These are phyloP conservation scores for Conomelus anceps DNA, from an alignment of 2,888 invertebrate genomes.

Conservation along the genomic window DNA sequence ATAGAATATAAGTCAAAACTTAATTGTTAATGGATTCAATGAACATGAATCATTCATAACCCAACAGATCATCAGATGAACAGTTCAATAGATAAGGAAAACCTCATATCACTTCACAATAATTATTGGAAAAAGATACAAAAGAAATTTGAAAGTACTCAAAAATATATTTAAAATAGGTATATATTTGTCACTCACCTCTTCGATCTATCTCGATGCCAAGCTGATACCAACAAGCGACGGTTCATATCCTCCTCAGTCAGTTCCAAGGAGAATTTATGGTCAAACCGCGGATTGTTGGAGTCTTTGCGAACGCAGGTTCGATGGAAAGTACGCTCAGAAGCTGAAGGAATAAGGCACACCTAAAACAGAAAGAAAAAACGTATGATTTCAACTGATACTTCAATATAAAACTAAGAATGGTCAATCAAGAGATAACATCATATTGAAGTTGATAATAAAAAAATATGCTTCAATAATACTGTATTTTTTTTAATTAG, in stretches of 20 bases:
- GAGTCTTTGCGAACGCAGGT: conserved; percentile 76
- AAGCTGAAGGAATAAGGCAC: conserved; percentile 47
- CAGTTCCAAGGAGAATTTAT: conserved; percentile 63
- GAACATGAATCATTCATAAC: too few relatives aligned
- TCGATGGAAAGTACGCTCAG: conserved; percentile 60
- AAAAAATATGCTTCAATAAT: too few relatives aligned
- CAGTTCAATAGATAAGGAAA: too few relatives aligned
- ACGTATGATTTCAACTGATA: neutral
- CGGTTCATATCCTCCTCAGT: conserved; percentile 51
- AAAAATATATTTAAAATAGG: neutral
- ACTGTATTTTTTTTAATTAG: too few relatives aligned
- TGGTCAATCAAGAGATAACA: neutral
- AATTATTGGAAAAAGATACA: neutral
- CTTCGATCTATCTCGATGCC: conserved; percentile 76
- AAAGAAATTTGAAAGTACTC: neutral
- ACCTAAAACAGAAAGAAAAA: conserved; percentile 44
- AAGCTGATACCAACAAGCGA: conserved; percentile 69
- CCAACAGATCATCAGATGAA: too few relatives aligned
- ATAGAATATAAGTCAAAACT: too few relatives aligned
- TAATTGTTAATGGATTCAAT: too few relatives aligned
- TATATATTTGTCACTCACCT: conserved; percentile 53
- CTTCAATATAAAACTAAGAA: neutral
- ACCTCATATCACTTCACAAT: neutral
- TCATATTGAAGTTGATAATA: too few relatives aligned
- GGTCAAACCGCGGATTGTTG: conserved; percentile 70